Base-by-base conservation (phyloP, 2,113 vertebrate species). In the Salminus brasiliensis region DNA sequence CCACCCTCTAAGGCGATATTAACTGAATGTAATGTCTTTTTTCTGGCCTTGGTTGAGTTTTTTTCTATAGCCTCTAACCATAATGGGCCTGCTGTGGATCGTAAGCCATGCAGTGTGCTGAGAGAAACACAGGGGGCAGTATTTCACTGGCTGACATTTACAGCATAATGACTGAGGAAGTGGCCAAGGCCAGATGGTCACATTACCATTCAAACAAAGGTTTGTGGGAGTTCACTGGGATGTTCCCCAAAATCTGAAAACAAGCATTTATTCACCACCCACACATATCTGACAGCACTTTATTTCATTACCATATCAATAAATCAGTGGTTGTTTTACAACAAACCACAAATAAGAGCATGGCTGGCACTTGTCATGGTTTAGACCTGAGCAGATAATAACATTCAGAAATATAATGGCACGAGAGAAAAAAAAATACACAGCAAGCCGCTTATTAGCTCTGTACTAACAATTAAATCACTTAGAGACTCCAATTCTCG, bases 121-220 rank as follows among this genome's bases (percentile, higher is more conserved):
- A 52, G 15, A 11, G 15, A 60, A 66, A 72, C 43, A 49, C 68
- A 55, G 53, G 75, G 74, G 74, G 68, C 82, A 84, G 78, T 84
- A 77, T 77, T 84, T 77, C 74, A 77, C 60, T 49, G 41, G 39
- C 78, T 55, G 6, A 79, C 18, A 53, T 57, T 52, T 55, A 77
- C 57, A 57, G 43, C n/a, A 29, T 71, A 57, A 67, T 36, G 43
- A 25, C 15, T 21, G 9, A 34, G 36, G 15, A 32, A 71, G 13
- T 65, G 65, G 39, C 23, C 62, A 62, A 67, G 30, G 23, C 63
- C 72, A 49, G 32, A 60, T 52, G 55, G 41, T 39, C n/a, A 75
- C 72, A 74, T 34, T 66, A 41, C 49, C 43, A 68, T 41, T 78
- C 25, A 66, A 36, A 66, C 49, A 55, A 62, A 34, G 43, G 59